Evolutionary conservation across 2,113 vertebrate species (phyloP), one percentile per base, ranked within the genome.

Genomic region (Diadophis punctatus): DNA sequence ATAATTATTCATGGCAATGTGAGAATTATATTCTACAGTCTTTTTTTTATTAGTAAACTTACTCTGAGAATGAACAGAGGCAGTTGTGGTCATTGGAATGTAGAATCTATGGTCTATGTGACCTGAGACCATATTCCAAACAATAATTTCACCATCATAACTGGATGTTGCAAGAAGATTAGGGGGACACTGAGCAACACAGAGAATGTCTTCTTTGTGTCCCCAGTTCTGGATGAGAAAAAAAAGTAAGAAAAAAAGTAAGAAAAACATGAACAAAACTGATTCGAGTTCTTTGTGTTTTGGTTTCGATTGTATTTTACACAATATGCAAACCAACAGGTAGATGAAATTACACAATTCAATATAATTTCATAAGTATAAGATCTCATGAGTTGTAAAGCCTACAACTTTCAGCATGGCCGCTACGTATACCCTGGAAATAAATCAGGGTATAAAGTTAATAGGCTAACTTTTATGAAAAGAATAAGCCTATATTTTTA

Each of bases 81-180:
- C 56, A 5, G 92, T 18, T 80, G 74, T 48, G 84, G 92, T 86
- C 63, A 93, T 88, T 4, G 94, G 95, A 20, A 58, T 93, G 68
- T 94, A 93, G 56, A 98, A 93, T 55, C 96, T 96, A 55, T 96
- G 96, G 91, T 95, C 96, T 55, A 97, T 92, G 22, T 96, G 97
- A 91, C 97, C 97, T 3, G 98, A 98, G 80, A 96, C 90, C 89
- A 97, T 90, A 63, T 98, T 97, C 97, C 98, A 98, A 91, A 98
- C 93, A 49, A 97, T 95, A 68, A 98, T 96, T 90, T 98, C 98
- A 25, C 97, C 97, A 52, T 98, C 94, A 0, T 96, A 98, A 94
- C 97, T 97, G 93, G 97, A 95, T 11, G 97, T 98, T 92, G 97
- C 93, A 9, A 98, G 93, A 34, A 98, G 95, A 92, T 96, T 96